These are phyloP conservation scores for Erithacus rubecula DNA, from an alignment of 2,797 vertebrate genomes.

Conservation along the genomic window DNA sequence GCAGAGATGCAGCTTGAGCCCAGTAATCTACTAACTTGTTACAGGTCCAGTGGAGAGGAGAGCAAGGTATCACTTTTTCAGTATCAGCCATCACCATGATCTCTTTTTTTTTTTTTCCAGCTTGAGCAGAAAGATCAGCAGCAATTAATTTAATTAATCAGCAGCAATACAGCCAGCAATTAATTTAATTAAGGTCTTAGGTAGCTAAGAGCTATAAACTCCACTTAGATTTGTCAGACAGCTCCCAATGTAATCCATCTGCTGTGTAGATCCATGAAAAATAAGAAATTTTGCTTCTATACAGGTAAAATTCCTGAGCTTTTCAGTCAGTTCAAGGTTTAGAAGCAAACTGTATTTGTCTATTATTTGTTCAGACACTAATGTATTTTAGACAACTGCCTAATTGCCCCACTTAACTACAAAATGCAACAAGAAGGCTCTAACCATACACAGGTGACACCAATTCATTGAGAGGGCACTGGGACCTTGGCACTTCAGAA, in stretches of 20 bases:
- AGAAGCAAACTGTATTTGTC: background rate
- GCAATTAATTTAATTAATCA: background rate
- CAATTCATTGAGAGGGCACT: background rate
- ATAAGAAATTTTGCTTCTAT: background rate
- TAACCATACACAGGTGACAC: background rate
- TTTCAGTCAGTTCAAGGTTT: background rate
- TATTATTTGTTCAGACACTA: background rate
- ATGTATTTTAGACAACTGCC: background rate
- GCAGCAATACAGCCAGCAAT: background rate
- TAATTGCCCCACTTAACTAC: background rate
- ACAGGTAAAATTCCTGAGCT: background rate
- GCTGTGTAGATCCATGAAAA: background rate
- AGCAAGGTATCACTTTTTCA: background rate
- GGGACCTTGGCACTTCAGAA: background rate
- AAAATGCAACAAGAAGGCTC: background rate
- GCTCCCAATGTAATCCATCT: background rate
- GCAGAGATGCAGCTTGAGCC: fast-evolving
- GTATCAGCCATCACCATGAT: background rate
- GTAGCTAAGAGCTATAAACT: background rate
- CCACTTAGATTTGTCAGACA: background rate
- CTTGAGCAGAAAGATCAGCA: background rate
- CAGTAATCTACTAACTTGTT: background rate
- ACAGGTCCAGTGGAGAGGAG: background rate
- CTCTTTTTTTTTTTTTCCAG: background rate
- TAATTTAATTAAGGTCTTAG: background rate